Evolutionary conservation across 2,113 vertebrate genomes (phyloP), one percentile per base, ranked within the genome.

Genomic region (Strix uralensis): DNA sequence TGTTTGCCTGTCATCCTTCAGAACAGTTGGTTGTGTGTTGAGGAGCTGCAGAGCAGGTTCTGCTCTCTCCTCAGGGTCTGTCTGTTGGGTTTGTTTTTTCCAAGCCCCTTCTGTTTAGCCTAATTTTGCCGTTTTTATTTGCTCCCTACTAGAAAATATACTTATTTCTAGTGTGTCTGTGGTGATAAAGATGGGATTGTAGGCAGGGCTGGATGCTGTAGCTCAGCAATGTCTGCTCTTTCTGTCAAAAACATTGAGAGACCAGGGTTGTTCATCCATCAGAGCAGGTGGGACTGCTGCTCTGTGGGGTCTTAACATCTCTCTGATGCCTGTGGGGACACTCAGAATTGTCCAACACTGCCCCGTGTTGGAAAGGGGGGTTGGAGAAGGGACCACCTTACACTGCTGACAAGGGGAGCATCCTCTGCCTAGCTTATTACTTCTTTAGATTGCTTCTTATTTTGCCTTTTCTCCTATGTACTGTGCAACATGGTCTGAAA

Each of bases 281-380:
- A 34, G 66, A 88, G 55, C 49, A 27, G 23, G 20, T 7, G 10
- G 32, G 27, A 27, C 32, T 18, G 36, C 62, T 18, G 36, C 62
- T 86, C 55, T 40, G 1, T 0, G 1, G 32, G 29, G 7, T 38
- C 20, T 40, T 44, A 17, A 20, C 34, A 29, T 18, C 49, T 51
- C 20, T 5, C 1, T 8, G 49, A 5, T 30, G 30, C 14, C 34
- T 23, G 46, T 18, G 69, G 38, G 27, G 10, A 15, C 13, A 6
- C n/a, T 12, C 7, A 7, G 67, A 55, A 58, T 3, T 13, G 5
- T 23, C 61, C 13, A 22, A 8, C 11, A 5, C 13, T 3, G 5
- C 11, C 22, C n/a, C 0, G 0, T 19, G 13, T 8, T 79, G 34
- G 8, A 3, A 34, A 7, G 5, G 0, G 11, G 22, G 11, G 10